A percentile compares a stretch with the other conserved stretches of the same genome.
Evolutionary conservation across 92 coral and sea anemone species (phyloP).

Genomic region (Umimayanthus kanabou): DNA sequence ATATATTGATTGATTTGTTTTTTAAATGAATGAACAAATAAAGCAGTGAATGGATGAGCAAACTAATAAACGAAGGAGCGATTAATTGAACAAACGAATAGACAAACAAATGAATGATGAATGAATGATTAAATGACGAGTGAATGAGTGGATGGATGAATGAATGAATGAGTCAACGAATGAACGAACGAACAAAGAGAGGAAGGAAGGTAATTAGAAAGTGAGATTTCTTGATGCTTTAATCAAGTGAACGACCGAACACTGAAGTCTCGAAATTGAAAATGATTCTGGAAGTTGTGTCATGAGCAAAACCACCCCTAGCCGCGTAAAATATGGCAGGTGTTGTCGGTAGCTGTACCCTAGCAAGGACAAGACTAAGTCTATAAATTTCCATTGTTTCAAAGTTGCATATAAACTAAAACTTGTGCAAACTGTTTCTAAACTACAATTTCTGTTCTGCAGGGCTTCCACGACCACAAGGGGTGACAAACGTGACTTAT

Average conservation of each 20-base stretch:
- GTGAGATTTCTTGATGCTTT: no score
- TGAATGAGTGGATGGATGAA: not conserved
- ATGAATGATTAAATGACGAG: not conserved
- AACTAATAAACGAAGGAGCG: not conserved
- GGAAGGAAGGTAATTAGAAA: not conserved
- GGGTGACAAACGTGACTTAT: not conserved
- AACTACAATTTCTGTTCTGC: not conserved
- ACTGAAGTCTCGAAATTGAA: not conserved
- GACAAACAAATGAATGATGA: not conserved
- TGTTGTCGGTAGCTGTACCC: no score
- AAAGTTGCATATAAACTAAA: no score
- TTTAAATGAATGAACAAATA: no score
- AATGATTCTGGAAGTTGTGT: not conserved
- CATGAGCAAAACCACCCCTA: not conserved
- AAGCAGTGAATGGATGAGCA: not conserved
- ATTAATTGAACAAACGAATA: not conserved
- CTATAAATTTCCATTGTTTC: no score
- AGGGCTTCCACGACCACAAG: slow-evolving; percentile 12
- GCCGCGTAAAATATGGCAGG: not conserved
- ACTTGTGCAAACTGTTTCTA: no score
- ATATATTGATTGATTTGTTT: no score
- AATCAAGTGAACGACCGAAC: not conserved
- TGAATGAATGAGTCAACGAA: not conserved
- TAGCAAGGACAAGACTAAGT: no score
- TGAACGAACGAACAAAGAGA: not conserved